Conservation (phyloP, 2,888 invertebrate species). For the Machimus atricapillus region DNA sequence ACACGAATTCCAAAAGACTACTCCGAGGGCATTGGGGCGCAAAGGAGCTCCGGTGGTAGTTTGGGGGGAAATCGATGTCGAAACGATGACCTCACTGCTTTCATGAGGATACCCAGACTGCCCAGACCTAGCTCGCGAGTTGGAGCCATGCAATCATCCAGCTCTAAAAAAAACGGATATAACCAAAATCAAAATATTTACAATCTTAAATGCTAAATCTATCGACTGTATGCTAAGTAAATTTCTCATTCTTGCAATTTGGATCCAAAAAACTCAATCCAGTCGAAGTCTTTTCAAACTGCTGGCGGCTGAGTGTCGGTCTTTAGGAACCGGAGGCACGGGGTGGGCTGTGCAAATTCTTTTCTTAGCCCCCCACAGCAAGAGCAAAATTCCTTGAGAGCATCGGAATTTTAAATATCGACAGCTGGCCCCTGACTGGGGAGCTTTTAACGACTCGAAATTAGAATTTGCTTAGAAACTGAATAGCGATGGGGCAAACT, state of each 20-base stretch:
- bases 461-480: neutral
- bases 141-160: neutral
- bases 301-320: neutral
- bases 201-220: neutral
- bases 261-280: neutral
- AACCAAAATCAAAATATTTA: neutral
- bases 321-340: neutral
- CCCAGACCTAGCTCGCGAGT: neutral
- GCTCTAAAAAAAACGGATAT: neutral
- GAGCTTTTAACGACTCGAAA: neutral
- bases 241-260: neutral
- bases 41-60: neutral
- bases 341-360: neutral
- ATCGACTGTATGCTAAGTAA: neutral
- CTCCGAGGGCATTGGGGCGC: neutral
- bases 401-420: neutral
- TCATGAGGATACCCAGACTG: neutral
- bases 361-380: neutral
- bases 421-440: neutral
- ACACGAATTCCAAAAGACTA: neutral
- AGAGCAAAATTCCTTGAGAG: neutral
- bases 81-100: slow-evolving; percentile 8
- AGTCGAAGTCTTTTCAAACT: neutral
- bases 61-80: neutral
- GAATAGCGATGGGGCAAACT: neutral